Evolutionary conservation across 2,888 invertebrate genomes (phyloP).

Genomic region (Chrysodeixis includens): DNA sequence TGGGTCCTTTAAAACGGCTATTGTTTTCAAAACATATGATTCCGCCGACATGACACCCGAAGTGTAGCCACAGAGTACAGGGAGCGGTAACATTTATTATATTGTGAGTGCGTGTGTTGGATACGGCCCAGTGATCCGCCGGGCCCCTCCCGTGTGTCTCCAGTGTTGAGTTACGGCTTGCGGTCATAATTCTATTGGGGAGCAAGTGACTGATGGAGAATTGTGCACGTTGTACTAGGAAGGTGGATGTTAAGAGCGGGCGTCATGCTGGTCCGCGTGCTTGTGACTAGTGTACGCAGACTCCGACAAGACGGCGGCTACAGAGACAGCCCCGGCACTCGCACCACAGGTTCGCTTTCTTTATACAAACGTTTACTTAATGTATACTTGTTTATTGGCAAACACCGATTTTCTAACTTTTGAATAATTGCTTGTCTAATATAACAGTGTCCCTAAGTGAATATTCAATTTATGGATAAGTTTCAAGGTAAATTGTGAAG

Average conservation of each 20-base stretch:
- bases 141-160: slow-evolving; percentile 73
- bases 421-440: slow-evolving; percentile 55
- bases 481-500: slow-evolving; percentile 81
- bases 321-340: slow-evolving; percentile 76
- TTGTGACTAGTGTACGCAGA: slow-evolving; percentile 76
- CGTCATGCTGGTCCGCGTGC: slow-evolving; percentile 81
- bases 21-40: slow-evolving; percentile 84
- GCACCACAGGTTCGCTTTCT: slow-evolving; percentile 81
- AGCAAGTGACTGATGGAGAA: slow-evolving; percentile 83
- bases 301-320: slow-evolving; percentile 84
- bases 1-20: slow-evolving; percentile 68
- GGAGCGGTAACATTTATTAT: slow-evolving; percentile 75
- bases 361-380: slow-evolving; percentile 47
- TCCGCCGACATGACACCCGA: slow-evolving; percentile 71
- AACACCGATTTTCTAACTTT: slow-evolving; percentile 54
- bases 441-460: slow-evolving; percentile 45
- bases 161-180: slow-evolving; percentile 75
- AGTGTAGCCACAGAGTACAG: slow-evolving; percentile 77
- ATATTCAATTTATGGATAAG: slow-evolving; percentile 66
- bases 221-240: slow-evolving; percentile 74
- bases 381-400: slow-evolving; percentile 45
- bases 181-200: slow-evolving; percentile 68
- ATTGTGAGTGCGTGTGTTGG: slow-evolving; percentile 80
- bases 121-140: slow-evolving; percentile 79
- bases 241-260: slow-evolving; percentile 70